Percentiles rank a stretch among this genome's conserved stretches.
Evolutionary conservation across 2,113 vertebrate genomes (phyloP).

Genomic region (Mandrillus leucophaeus): DNA sequence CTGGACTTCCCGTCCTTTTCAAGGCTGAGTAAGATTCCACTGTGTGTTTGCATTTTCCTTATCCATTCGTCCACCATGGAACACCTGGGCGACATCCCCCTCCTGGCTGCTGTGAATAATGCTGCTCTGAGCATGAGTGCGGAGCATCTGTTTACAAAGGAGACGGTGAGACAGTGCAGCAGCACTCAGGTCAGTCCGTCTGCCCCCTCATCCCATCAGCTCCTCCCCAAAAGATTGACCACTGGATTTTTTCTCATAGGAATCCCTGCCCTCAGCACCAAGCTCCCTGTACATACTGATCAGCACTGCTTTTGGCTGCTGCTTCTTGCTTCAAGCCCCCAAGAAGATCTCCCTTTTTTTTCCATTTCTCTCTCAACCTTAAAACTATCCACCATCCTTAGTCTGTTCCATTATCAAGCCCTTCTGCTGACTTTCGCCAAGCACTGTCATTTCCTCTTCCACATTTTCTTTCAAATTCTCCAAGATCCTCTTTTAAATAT

Average conservation of each 20-base stretch:
- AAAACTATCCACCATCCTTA: not conserved
- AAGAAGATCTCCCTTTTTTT: too few species aligned
- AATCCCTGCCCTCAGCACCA: not conserved
- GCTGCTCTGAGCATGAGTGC: not conserved
- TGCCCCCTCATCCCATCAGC: accelerated
- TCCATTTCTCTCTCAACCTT: not conserved
- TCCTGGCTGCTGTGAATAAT: not conserved
- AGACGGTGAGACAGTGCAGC: accelerated
- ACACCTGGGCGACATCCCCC: too few species aligned
- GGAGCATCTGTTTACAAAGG: not conserved
- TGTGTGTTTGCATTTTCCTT: accelerated
- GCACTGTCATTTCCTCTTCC: not conserved
- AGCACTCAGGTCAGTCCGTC: accelerated
- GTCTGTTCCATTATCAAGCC: not conserved
- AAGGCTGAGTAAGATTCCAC: not conserved
- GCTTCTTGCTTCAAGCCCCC: not conserved
- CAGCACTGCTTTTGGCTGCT: accelerated
- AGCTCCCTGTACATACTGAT: not conserved
- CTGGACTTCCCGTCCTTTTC: not conserved
- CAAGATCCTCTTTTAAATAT: not conserved
- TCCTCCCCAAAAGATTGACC: not conserved
- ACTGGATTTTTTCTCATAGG: not conserved
- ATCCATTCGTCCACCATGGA: too few species aligned
- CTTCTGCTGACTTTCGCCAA: not conserved
- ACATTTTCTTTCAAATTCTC: not conserved